These are phyloP conservation scores for Toxotes lorentzi DNA, from an alignment of 2,797 vertebrate genomes.

Conservation along the genomic window DNA sequence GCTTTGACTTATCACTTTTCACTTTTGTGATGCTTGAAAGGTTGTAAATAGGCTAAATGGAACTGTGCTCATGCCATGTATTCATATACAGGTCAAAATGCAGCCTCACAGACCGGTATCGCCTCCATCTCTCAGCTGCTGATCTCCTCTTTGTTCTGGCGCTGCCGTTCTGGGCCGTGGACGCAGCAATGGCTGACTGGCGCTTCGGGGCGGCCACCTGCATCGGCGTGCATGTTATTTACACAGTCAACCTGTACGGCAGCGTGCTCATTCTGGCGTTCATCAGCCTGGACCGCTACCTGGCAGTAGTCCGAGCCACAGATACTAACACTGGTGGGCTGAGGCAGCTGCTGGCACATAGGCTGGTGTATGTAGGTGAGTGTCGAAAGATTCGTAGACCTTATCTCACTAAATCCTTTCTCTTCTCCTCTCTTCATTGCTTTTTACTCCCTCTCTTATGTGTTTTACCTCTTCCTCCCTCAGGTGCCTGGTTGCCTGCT, in stretches of 20 bases:
- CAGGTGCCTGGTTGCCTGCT: constrained; percentile 88
- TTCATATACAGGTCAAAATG: constrained; percentile 85
- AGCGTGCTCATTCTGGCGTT: constrained; percentile 98
- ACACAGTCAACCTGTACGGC: constrained; percentile 97
- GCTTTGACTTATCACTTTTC: not conserved
- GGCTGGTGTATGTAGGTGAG: constrained; percentile 92
- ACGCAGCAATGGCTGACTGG: constrained; percentile 91
- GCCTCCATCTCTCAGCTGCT: constrained; percentile 95
- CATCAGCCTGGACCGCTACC: constrained; percentile 97
- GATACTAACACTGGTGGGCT: constrained; percentile 93
- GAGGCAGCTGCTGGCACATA: constrained; percentile 93
- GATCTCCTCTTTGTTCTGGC: constrained; percentile 97
- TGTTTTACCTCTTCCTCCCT: not conserved
- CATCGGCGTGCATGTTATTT: constrained; percentile 93
- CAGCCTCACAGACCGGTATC: constrained; percentile 95
- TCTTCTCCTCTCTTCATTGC: not conserved
- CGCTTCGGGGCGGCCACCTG: constrained; percentile 91
- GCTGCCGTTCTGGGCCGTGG: constrained; percentile 97
- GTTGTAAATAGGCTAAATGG: not conserved
- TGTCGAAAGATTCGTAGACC: constrained; percentile 57
- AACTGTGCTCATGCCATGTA: not conserved
- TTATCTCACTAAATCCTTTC: not conserved
- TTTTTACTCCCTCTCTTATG: not conserved
- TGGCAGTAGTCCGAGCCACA: constrained; percentile 96
- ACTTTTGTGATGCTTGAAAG: accelerated